Base-by-base conservation (phyloP, 2,797 vertebrate genomes). In the Propithecus perrieri region DNA sequence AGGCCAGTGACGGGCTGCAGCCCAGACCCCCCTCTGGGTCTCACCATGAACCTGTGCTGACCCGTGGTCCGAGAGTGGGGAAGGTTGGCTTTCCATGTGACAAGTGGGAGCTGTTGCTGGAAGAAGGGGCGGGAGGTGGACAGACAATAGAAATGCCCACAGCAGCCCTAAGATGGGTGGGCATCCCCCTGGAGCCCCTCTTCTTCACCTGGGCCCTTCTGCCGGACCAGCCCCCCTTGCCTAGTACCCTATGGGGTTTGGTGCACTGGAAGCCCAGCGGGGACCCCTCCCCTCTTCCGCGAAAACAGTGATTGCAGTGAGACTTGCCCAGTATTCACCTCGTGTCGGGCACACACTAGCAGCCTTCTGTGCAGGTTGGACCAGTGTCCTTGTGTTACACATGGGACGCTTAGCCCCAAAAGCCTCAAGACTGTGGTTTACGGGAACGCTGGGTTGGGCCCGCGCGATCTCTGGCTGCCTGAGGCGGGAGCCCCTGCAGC, bases 401-500 rank as follows among this genome's bases (percentile, higher is more conserved):
- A 2, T 0, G 26, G 81, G 55, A 85, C 22, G 6, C 1, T 0
- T 14, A 35, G 35, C 46, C 46, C 18, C 30, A 9, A 5, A 26
- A 10, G 28, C 20, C 67, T 41, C 59, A 0, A 7, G 76, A 28
- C 74, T 67, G 7, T 0, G 0, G 26, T 17, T 20, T 6, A 17
- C 17, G 4, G 30, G 65, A 48, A 41, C 8, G 2, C 63, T 1
- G 0, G n/a, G 0, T 1, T 46, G 5, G 0, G 55, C 63, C 89
- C 15, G 13, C 24, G 2, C 2, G 3, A 46, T 7, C 41, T 11
- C 1, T 4, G 71, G 72, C 38, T 30, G 20, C 72, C 43, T 24
- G 1, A 50, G 53, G 9, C 2, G 35, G 18, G 38, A 24, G 41
- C 33, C 12, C 4, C 22, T 0, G 4, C 0, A 0, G 0, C 15